Conservation (phyloP, 92 coral and sea anemone species). For the Epizoanthus scotinus region DNA sequence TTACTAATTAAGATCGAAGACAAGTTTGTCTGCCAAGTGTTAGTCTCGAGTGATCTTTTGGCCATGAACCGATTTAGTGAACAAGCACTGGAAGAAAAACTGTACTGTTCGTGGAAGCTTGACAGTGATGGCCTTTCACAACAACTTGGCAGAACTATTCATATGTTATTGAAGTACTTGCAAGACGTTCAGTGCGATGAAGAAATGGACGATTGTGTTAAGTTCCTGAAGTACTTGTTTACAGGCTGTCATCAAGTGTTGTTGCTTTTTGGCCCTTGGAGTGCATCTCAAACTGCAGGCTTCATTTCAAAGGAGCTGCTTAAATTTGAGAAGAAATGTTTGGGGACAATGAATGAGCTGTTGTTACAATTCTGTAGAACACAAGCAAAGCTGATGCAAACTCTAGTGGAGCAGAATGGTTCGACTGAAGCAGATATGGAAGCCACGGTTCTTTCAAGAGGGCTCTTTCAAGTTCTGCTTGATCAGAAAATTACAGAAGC, state of each 20-base stretch:
- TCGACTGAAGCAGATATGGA: background rate
- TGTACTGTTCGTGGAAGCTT: slow-evolving; percentile 34
- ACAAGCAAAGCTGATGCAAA: slow-evolving; percentile 30
- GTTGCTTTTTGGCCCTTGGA: slow-evolving; percentile 58
- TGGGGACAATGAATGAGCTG: slow-evolving; percentile 1
- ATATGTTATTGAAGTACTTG: slow-evolving; percentile 45
- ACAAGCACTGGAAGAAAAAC: slow-evolving; percentile 47
- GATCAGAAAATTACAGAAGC: slow-evolving; percentile 12
- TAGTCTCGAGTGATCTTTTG: slow-evolving; percentile 75
- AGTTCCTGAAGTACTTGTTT: slow-evolving; percentile 41
- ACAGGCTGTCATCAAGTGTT: slow-evolving; percentile 58
- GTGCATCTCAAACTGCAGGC: slow-evolving; percentile 36
- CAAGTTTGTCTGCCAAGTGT: slow-evolving; percentile 51
- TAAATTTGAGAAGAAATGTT: slow-evolving; percentile 60
- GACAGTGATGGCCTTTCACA: slow-evolving; percentile 20
- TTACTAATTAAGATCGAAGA: slow-evolving; percentile 49
- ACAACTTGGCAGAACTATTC: slow-evolving; percentile 34
- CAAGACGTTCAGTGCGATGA: slow-evolving; percentile 18
- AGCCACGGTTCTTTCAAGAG: slow-evolving; percentile 23
- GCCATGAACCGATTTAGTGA: slow-evolving; percentile 86
- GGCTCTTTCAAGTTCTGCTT: slow-evolving; percentile 27
- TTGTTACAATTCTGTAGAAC: slow-evolving; percentile 61
- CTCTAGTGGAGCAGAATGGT: slow-evolving; percentile 6
- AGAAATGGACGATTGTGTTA: slow-evolving; percentile 31
- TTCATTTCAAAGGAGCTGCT: slow-evolving; percentile 47